Conservation (phyloP, 1,140 invertebrate genomes). For the Heliconius eleuchia region DNA sequence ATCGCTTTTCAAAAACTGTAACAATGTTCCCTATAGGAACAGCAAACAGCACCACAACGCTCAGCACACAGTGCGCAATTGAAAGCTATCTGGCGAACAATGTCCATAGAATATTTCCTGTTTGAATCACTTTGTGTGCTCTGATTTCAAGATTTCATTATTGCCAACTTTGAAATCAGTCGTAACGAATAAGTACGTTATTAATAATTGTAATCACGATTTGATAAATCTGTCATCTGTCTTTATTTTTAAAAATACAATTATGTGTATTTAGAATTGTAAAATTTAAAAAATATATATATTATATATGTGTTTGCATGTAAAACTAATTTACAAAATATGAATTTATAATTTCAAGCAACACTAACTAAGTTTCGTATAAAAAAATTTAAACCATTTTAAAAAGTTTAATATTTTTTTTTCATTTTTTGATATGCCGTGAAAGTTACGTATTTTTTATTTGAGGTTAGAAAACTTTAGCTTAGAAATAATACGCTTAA, state of each 20-base stretch:
- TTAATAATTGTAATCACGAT: no score
- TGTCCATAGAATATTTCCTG: conserved; percentile 16
- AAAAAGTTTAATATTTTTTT: no score
- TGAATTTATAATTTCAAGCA: no score
- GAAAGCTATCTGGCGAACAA: conserved; percentile 14
- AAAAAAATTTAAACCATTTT: no score
- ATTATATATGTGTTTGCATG: not conserved
- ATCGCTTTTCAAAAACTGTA: not conserved
- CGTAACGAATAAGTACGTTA: not conserved
- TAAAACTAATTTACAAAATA: not conserved
- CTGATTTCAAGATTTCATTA: conserved; percentile 16
- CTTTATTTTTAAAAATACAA: not conserved
- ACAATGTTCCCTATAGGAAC: not conserved
- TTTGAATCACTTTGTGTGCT: conserved; percentile 8
- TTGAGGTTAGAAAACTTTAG: no score
- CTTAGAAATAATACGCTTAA: no score
- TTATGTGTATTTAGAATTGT: not conserved
- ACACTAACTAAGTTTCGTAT: no score
- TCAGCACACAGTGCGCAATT: not conserved
- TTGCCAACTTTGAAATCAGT: not conserved
- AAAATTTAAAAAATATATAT: not conserved
- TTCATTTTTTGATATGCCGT: no score
- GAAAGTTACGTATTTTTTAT: no score
- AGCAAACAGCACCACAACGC: not conserved
- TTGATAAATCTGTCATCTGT: not conserved